A percentile compares a stretch with the other conserved stretches of the same genome.
Conservation (phyloP, 2,113 vertebrate genomes). For the Hydrolagus affinis region DNA sequence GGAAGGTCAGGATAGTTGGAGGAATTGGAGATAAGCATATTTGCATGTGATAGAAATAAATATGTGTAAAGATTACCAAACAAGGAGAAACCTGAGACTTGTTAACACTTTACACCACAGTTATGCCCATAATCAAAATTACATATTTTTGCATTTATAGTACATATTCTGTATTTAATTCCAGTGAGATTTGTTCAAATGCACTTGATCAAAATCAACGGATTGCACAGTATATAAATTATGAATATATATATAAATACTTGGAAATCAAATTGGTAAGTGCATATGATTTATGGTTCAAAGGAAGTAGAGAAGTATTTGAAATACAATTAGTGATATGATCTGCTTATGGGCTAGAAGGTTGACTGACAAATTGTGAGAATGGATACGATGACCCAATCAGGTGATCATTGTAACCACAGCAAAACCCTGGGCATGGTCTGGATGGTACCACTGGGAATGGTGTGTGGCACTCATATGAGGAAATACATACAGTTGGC, state of each 20-base stretch:
- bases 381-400: neutral
- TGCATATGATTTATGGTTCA: neutral
- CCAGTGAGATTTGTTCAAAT: neutral
- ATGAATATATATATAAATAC: neutral
- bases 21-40: no score
- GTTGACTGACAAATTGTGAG: neutral
- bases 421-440: neutral
- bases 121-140: neutral
- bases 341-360: neutral
- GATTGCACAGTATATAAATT: neutral
- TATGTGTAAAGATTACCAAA: neutral
- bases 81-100: neutral
- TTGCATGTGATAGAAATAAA: no score
- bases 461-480: neutral
- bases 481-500: neutral
- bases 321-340: neutral
- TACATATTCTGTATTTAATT: neutral
- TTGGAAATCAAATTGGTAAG: neutral
- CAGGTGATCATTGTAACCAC: neutral
- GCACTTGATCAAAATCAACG: neutral
- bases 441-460: neutral
- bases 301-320: neutral
- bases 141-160: neutral
- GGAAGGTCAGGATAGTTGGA: no score
- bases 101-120: neutral